Evolutionary conservation across 2,113 vertebrate genomes (phyloP).

Genomic region (Felis chaus): DNA sequence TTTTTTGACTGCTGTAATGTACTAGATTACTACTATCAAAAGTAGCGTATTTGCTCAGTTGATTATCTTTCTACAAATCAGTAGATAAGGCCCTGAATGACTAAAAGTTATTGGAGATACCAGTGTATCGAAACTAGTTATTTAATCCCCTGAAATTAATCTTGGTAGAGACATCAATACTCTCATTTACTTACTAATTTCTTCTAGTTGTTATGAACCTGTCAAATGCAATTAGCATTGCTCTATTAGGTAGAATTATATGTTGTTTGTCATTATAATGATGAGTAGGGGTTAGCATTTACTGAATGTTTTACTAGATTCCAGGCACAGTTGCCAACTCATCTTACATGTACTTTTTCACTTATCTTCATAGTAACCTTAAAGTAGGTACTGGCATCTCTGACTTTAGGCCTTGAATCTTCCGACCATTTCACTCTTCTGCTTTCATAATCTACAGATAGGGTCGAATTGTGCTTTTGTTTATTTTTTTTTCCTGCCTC

Average conservation of each 20-base stretch:
- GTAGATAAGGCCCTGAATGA: constrained; percentile 1
- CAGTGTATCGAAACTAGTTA: background rate
- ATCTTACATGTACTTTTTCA: background rate
- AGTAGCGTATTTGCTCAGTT: background rate
- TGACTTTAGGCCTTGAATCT: background rate
- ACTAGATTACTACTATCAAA: background rate
- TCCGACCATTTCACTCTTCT: background rate
- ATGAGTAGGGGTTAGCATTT: background rate
- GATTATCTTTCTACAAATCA: background rate
- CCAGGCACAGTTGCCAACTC: background rate
- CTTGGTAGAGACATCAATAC: background rate
- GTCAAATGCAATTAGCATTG: background rate
- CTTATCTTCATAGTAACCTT: background rate
- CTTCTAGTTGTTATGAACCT: background rate
- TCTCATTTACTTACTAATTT: background rate
- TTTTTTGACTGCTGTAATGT: background rate
- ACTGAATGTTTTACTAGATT: background rate
- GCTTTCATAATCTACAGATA: background rate
- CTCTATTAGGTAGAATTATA: background rate
- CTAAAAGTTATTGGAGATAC: background rate
- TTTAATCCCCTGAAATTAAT: background rate
- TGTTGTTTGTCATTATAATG: background rate
- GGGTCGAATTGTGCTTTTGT: background rate
- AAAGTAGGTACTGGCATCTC: background rate
- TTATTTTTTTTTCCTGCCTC: background rate